phyloP scores from a whole-genome alignment of 2,888 invertebrate species.

The Deilephila porcellus region DNA sequence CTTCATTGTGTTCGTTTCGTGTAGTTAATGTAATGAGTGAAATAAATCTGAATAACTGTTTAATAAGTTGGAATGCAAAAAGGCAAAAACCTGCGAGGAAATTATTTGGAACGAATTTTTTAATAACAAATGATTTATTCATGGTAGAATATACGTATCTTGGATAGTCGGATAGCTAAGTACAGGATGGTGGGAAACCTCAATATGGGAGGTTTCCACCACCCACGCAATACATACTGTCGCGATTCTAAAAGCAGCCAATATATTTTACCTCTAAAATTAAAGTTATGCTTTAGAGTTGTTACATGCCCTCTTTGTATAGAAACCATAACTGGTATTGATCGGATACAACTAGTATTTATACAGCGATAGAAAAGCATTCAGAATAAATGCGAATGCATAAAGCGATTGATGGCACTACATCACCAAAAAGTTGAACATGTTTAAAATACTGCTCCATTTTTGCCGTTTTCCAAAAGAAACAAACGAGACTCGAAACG shows the following conservation, averaged over 20 bases:
- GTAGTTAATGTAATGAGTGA: neutral
- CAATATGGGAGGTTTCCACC: no score
- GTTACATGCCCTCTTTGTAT: neutral
- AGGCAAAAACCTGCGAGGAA: no score
- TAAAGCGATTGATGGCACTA: slow-evolving; percentile 13
- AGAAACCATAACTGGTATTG: neutral
- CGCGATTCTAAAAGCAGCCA: no score
- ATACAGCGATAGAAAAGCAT: slow-evolving; percentile 4
- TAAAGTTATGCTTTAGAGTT: neutral
- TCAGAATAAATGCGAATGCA: slow-evolving; percentile 1
- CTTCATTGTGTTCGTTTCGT: slow-evolving; percentile 13
- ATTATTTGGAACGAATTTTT: no score
- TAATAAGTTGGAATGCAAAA: neutral
- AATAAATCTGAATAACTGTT: neutral
- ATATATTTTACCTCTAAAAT: no score
- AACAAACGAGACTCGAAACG: neutral
- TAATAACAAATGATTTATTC: no score
- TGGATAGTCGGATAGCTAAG: no score
- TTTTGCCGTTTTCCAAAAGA: neutral
- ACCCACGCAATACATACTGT: no score
- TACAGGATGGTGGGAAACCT: no score
- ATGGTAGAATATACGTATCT: no score
- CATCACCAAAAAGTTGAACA: neutral
- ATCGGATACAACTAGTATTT: neutral
- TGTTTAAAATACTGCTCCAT: neutral